Evolutionary conservation across 2,797 vertebrate species (phyloP).

Genomic region (Catamblyrhynchus diadema): DNA sequence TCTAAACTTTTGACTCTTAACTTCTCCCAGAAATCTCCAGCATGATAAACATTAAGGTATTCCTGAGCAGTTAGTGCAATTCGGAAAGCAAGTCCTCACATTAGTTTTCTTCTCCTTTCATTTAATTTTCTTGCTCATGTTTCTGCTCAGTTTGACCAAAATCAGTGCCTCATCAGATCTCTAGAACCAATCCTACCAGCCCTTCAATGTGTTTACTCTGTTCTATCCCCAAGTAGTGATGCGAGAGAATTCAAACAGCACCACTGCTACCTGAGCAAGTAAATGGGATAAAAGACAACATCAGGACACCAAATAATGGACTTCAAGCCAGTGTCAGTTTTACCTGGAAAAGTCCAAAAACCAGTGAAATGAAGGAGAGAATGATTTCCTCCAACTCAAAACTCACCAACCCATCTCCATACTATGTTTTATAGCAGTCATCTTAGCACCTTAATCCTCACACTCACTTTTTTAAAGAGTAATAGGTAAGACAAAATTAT

Average conservation of each 20-base stretch:
- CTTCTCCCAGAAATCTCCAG: neutral
- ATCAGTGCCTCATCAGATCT: neutral
- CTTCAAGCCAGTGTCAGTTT: neutral
- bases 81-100: neutral
- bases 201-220: neutral
- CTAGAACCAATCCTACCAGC: neutral
- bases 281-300: neutral
- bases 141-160: neutral
- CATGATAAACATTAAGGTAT: neutral
- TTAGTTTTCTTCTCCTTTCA: neutral
- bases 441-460: neutral
- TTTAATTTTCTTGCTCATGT: neutral
- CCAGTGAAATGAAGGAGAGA: neutral
- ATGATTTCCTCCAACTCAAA: neutral
- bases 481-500: neutral
- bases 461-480: neutral
- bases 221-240: neutral
- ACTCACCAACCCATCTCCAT: neutral
- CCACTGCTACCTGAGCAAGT: neutral
- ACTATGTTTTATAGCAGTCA: neutral
- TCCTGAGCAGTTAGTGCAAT: neutral
- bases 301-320: neutral
- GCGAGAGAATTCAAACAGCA: neutral
- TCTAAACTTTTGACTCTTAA: neutral
- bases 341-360: neutral